A percentile compares a stretch with the other conserved stretches of the same genome.
Conservation (phyloP, 2,113 vertebrate species). For the Amphilophus citrinellus region DNA sequence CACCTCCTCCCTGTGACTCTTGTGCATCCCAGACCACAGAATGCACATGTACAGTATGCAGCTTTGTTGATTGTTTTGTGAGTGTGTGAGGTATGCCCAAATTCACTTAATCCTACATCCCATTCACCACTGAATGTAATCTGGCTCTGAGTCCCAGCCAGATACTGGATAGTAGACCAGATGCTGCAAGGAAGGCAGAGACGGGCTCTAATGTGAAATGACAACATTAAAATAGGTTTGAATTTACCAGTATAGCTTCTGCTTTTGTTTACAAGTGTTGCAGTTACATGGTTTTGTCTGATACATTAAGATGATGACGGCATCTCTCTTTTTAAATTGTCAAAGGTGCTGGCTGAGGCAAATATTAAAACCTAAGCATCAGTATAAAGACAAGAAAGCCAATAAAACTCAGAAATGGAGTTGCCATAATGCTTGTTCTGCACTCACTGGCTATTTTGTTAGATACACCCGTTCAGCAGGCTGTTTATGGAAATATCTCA, state of each 20-base stretch:
- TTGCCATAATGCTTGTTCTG: slow-evolving; percentile 3
- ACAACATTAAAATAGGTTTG: neutral
- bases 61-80: slow-evolving; percentile 43
- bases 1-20: neutral
- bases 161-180: slow-evolving; percentile 35
- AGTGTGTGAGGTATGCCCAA: slow-evolving; percentile 39
- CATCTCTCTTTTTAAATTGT: neutral
- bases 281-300: neutral
- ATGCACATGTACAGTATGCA: slow-evolving; percentile 33
- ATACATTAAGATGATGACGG: neutral
- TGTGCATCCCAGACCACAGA: neutral
- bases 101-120: slow-evolving; percentile 62
- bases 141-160: slow-evolving; percentile 55
- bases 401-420: slow-evolving; percentile 7
- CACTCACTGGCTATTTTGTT: neutral
- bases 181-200: slow-evolving; percentile 39
- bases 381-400: neutral
- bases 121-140: slow-evolving; percentile 52
- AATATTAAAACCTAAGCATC: neutral
- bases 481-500: neutral
- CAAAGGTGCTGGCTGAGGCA: neutral
- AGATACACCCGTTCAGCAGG: neutral
- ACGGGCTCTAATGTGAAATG: slow-evolving; percentile 4
- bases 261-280: neutral
- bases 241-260: neutral